Evolutionary conservation across 2,888 invertebrate genomes (phyloP), one percentile per base, ranked within the genome.

Genomic region (Meganola albula): DNA sequence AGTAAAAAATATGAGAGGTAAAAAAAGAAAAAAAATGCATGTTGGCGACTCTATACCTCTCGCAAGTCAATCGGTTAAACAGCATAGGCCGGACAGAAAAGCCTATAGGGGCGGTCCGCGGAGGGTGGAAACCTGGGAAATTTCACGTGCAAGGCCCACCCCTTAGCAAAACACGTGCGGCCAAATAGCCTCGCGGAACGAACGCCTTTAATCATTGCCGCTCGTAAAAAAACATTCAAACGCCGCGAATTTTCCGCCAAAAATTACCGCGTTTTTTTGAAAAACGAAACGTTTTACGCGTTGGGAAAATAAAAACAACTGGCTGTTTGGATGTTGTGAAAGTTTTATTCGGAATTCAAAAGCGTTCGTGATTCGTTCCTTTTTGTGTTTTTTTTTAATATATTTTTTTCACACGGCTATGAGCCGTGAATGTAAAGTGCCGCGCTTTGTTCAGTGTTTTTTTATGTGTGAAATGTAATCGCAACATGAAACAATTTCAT

Each of bases 1-100:
- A 16, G 16, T 6, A 16, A 12, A 22, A 20, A 23, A 12, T 4
- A 3, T 10, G 7, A 10, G n/a, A 8, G 7, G 7, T 10, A 20
- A 40, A n/a, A n/a, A n/a, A n/a, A n/a, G 4, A 32, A 48, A 47
- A 37, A 32, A 27, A 1, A 24, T 0, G 27, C 23, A 13, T 20
- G 10, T 7, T 0, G 38, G 43, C 72, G 61, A 67, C 82, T 85
- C 84, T 59, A 74, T 47, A 21, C 42, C 48, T 46, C 48, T 59
- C 67, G 38, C 40, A 66, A 77, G 69, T 64, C 80, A 75, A 83
- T 84, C 79, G 70, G 78, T 83, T 80, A 78, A 84, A 82, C 83
- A 76, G 82, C 79, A 83, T 84, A 85, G 85, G 85, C 85, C 76
- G 84, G 83, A 83, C 84, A 84, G 85, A 85, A 85, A 85, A 84